Evolutionary conservation across 2,113 vertebrate genomes (phyloP).

Genomic region (Labeo catla): DNA sequence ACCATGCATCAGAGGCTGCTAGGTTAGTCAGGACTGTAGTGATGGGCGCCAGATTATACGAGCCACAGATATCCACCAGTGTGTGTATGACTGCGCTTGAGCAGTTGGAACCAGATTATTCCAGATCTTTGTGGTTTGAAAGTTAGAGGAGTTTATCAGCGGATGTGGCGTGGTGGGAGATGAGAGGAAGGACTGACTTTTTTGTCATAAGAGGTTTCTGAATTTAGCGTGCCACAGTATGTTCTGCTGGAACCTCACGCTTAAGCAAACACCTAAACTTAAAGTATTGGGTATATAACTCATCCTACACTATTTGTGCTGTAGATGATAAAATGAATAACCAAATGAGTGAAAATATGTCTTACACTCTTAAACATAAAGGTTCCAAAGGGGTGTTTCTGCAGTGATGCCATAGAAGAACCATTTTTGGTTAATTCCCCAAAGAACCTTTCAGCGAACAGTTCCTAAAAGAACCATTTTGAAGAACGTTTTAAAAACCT

Average conservation of each 20-base stretch:
- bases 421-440: no score
- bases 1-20: slow-evolving; percentile 12
- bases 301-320: background rate
- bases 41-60: slow-evolving; percentile 5
- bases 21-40: slow-evolving; percentile 14
- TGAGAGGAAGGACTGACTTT: background rate
- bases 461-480: no score
- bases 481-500: no score
- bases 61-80: slow-evolving; percentile 15
- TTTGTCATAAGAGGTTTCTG: background rate
- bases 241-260: background rate
- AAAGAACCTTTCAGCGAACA: no score
- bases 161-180: slow-evolving; percentile 6
- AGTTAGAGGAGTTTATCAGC: slow-evolving; percentile 41
- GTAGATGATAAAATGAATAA: background rate
- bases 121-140: slow-evolving; percentile 51
- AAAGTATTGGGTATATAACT: background rate
- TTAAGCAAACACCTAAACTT: background rate
- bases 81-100: slow-evolving; percentile 29
- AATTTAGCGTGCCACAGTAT: slow-evolving; percentile 26
- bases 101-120: slow-evolving; percentile 54
- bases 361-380: no score
- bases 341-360: background rate
- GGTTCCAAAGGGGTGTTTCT: no score
- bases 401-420: no score